Percentiles rank a stretch among this genome's conserved stretches.
Conservation (phyloP, 1,140 invertebrate species). For the Hirudo medicinalis region DNA sequence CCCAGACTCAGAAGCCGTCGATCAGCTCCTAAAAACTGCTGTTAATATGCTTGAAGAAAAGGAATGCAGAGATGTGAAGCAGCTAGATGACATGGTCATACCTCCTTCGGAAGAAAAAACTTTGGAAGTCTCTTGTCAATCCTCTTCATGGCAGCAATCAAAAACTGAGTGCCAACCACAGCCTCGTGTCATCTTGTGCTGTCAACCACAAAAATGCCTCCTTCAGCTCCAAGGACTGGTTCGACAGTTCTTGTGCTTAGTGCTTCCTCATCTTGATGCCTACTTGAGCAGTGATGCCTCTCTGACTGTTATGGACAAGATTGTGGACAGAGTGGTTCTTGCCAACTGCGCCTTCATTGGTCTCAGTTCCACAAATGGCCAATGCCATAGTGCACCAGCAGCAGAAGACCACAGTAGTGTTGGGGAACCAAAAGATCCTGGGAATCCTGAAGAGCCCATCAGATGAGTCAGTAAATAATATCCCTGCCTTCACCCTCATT, state of each 20-base stretch:
- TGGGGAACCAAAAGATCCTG: too few relatives aligned
- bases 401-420: too few relatives aligned
- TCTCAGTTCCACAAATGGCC: not conserved
- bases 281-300: not conserved
- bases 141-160: not conserved
- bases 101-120: not conserved
- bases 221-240: not conserved
- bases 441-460: too few relatives aligned
- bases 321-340: constrained; percentile 1
- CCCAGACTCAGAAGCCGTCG: constrained; percentile 1
- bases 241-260: constrained; percentile 2
- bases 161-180: not conserved
- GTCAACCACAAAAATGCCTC: not conserved
- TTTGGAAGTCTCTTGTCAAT: not conserved
- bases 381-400: too few relatives aligned
- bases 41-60: not conserved
- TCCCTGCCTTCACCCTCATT: too few relatives aligned
- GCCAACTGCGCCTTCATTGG: constrained; percentile 8
- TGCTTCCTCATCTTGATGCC: constrained; percentile 5
- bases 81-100: not conserved
- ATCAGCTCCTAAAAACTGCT: not conserved
- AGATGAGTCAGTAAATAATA: too few relatives aligned
- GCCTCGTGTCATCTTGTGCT: not conserved
- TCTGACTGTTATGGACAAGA: constrained; percentile 1
- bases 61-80: not conserved